A percentile compares a stretch with the other conserved stretches of the same genome.
These are phyloP conservation scores for Heterocephalus glaber DNA, from an alignment of 2,113 vertebrate genomes.

Conservation along the genomic window DNA sequence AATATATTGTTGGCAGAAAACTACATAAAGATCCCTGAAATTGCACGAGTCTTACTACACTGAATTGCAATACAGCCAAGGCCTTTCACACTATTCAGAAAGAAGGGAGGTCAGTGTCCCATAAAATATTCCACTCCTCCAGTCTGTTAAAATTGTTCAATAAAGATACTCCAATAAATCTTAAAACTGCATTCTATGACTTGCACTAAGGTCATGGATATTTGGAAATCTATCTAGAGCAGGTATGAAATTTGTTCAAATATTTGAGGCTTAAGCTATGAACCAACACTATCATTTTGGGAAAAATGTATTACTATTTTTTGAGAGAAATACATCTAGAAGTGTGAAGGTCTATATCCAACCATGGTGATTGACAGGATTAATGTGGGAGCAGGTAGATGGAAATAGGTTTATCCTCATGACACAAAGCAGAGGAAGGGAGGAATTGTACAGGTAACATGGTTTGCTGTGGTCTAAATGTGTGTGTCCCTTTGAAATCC, in stretches of 20 bases:
- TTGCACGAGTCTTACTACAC: fast-evolving
- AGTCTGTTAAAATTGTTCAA: background rate
- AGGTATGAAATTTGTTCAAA: too few species aligned
- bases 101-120: background rate
- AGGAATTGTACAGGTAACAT: background rate
- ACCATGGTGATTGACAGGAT: fast-evolving
- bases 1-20: background rate
- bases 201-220: background rate
- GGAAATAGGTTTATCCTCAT: background rate
- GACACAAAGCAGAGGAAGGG: background rate
- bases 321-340: background rate
- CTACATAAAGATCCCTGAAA: background rate
- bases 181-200: background rate
- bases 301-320: fast-evolving
- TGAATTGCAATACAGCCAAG: fast-evolving
- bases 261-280: background rate
- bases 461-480: background rate
- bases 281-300: background rate
- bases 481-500: background rate
- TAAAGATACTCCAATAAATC: background rate
- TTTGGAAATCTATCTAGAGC: too few species aligned
- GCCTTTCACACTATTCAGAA: background rate
- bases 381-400: fast-evolving
- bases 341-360: fast-evolving
- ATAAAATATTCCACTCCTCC: background rate